phyloP scores from a whole-genome alignment of 2,888 invertebrate species.

The Drosophila helvetica region DNA sequence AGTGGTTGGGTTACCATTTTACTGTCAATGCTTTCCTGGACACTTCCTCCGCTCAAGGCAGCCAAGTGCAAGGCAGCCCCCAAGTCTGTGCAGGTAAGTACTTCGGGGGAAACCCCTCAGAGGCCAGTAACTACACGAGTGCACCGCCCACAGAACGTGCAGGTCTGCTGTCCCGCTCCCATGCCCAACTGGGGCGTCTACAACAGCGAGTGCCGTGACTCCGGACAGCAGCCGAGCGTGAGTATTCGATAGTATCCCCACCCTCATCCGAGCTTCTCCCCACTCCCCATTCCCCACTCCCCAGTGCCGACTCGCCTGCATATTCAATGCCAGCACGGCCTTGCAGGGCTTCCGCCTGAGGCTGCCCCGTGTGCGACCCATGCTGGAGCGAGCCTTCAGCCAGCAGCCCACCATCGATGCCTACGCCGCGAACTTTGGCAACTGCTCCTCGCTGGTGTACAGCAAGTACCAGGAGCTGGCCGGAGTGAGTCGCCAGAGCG shows the following conservation, averaged over 20 bases:
- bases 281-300: not conserved
- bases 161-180: constrained; percentile 58
- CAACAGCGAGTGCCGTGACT: constrained; percentile 51
- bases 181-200: constrained; percentile 67
- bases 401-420: constrained; percentile 47
- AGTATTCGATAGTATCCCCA: constrained; percentile 15
- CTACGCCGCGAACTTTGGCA: constrained; percentile 55
- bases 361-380: constrained; percentile 49
- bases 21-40: not conserved
- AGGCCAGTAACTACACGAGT: not conserved
- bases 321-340: constrained; percentile 58
- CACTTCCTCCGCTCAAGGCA: constrained; percentile 4
- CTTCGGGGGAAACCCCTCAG: too few species aligned
- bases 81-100: constrained; percentile 56
- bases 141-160: constrained; percentile 49
- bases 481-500: constrained; percentile 58
- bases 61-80: constrained; percentile 62
- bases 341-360: constrained; percentile 47
- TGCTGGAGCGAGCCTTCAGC: constrained; percentile 58
- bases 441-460: constrained; percentile 48
- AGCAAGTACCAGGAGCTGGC: constrained; percentile 46
- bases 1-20: constrained; percentile 5
- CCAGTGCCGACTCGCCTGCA: constrained; percentile 67
- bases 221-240: constrained; percentile 60
- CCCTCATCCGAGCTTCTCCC: too few species aligned